phyloP scores from a whole-genome alignment of 2,797 vertebrate species.

The Poecile montanus region DNA sequence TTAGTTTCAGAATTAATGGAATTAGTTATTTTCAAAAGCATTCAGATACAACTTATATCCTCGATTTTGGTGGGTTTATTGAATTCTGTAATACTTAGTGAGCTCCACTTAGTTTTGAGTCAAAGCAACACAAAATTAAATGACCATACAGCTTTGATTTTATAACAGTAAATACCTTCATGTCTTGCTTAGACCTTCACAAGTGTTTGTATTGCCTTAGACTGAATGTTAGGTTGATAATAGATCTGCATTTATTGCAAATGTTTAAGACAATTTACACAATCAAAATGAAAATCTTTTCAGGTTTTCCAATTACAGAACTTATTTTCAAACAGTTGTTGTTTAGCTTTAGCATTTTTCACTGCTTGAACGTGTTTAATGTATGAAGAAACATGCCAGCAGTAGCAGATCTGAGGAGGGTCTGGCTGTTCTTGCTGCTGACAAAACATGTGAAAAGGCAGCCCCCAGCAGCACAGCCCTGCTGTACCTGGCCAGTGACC shows the following conservation, averaged over 20 bases:
- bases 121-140: background rate
- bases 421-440: background rate
- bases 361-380: background rate
- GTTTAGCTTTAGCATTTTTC: background rate
- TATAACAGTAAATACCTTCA: background rate
- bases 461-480: rapidly evolving
- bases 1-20: background rate
- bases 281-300: background rate
- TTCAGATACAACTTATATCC: background rate
- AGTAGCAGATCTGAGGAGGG: background rate
- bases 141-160: background rate
- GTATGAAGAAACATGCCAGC: background rate
- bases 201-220: background rate
- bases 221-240: background rate
- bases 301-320: background rate
- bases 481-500: background rate
- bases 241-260: background rate
- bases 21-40: background rate
- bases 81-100: background rate
- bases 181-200: background rate
- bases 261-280: background rate
- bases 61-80: background rate
- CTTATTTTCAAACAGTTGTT: background rate
- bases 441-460: background rate
- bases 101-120: background rate